These are phyloP conservation scores for Pseudoatta argentina DNA, from an alignment of 1,140 invertebrate species.

Conservation along the genomic window DNA sequence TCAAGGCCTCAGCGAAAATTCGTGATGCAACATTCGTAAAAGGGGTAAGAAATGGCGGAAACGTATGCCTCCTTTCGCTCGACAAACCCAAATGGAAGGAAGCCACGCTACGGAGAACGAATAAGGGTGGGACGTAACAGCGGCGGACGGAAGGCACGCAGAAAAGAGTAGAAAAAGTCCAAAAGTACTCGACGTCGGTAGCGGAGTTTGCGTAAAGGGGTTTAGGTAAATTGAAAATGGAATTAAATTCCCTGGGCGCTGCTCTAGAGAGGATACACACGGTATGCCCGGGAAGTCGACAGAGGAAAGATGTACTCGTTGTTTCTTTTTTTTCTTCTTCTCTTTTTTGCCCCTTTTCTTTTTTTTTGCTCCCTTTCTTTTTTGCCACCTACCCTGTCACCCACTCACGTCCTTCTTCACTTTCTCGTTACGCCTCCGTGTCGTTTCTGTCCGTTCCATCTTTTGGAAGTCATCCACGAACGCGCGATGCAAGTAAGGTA, in stretches of 20 bases:
- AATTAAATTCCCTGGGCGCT: slow-evolving; percentile 80
- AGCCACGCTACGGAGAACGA: slow-evolving; percentile 12
- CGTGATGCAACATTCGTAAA: slow-evolving; percentile 51
- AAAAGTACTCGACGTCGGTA: slow-evolving; percentile 68
- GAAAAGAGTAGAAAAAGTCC: slow-evolving; percentile 62
- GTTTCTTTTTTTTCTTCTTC: neutral
- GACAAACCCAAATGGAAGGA: slow-evolving; percentile 45
- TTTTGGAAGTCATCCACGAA: slow-evolving; percentile 64
- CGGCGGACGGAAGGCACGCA: slow-evolving; percentile 12
- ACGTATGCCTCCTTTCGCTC: slow-evolving; percentile 44
- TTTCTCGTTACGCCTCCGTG: slow-evolving; percentile 6
- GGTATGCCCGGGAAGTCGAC: slow-evolving; percentile 60
- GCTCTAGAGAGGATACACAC: slow-evolving; percentile 71
- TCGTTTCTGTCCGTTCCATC: slow-evolving; percentile 12
- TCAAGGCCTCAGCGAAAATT: slow-evolving; percentile 29
- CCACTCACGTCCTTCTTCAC: neutral
- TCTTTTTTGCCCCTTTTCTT: neutral
- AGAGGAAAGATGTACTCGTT: slow-evolving; percentile 73
- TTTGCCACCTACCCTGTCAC: neutral
- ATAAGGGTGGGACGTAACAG: slow-evolving; percentile 18
- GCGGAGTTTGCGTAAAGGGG: slow-evolving; percentile 76
- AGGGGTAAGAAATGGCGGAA: neutral
- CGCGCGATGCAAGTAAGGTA: slow-evolving; percentile 42
- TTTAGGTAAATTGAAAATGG: slow-evolving; percentile 82
- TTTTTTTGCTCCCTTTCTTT: neutral